Conservation (phyloP, 2,113 vertebrate genomes). For the Euleptes europaea region DNA sequence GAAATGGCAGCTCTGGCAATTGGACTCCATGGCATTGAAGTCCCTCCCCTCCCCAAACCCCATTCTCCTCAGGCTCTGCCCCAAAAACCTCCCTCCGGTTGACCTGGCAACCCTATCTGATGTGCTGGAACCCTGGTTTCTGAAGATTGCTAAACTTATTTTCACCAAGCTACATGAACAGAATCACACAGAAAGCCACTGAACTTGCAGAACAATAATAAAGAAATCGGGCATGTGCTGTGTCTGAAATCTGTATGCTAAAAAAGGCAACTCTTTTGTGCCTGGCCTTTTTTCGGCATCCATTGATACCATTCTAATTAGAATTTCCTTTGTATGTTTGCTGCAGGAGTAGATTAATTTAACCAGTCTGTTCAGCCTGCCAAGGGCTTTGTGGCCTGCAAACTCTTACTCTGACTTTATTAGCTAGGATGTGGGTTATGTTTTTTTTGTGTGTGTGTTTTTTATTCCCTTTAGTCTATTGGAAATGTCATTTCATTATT, state of each 20-base stretch:
- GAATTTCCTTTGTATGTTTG: conserved; percentile 49
- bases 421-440: conserved; percentile 26
- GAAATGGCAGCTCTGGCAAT: no score
- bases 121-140: background rate
- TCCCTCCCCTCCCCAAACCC: no score
- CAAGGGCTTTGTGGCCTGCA: conserved; percentile 47
- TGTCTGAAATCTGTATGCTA: conserved; percentile 25
- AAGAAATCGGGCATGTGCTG: background rate
- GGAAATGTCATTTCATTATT: conserved; percentile 64
- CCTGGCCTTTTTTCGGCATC: conserved; percentile 40
- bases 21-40: no score
- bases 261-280: conserved; percentile 35
- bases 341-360: conserved; percentile 60
- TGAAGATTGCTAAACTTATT: background rate
- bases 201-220: conserved; percentile 19
- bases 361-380: conserved; percentile 61
- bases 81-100: no score
- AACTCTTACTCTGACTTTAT: conserved; percentile 57
- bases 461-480: conserved; percentile 31
- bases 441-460: background rate
- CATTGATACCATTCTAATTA: conserved; percentile 56
- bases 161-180: background rate
- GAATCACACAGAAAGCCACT: background rate
- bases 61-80: no score
- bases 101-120: no score